A percentile compares a stretch with the other conserved stretches of the same genome.
phyloP scores from a whole-genome alignment of 2,888 invertebrate species.

The Lysandra coridon region DNA sequence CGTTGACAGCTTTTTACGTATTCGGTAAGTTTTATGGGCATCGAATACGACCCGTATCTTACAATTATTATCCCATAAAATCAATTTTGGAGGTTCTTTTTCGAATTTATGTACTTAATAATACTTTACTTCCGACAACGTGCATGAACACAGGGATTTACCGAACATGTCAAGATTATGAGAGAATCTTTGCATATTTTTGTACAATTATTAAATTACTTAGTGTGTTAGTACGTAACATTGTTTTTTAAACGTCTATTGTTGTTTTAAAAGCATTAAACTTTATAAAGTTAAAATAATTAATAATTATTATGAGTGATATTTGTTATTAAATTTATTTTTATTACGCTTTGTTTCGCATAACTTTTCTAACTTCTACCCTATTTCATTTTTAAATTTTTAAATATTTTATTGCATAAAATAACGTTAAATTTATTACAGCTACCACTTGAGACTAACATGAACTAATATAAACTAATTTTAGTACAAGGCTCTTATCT shows the following conservation, averaged over 20 bases:
- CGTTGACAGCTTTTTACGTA: slow-evolving; percentile 19
- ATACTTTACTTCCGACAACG: slow-evolving; percentile 4
- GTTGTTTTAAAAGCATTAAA: no score
- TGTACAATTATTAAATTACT: neutral
- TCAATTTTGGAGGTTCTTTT: slow-evolving; percentile 11
- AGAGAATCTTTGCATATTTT: neutral
- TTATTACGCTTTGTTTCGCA: neutral
- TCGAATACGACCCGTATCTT: slow-evolving; percentile 1
- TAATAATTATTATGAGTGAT: no score
- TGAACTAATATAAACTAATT: neutral
- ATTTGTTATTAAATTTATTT: neutral
- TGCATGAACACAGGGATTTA: neutral
- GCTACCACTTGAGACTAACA: neutral
- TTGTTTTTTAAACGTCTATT: no score
- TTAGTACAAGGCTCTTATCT: slow-evolving; percentile 15
- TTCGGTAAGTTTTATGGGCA: slow-evolving; percentile 15
- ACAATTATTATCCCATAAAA: slow-evolving; percentile 6
- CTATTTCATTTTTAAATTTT: neutral
- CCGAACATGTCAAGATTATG: neutral
- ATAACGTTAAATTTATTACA: neutral
- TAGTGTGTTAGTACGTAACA: no score
- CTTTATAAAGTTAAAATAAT: no score
- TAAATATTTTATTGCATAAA: neutral
- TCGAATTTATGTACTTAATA: neutral
- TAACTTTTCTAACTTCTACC: neutral